Percentiles rank a stretch among this genome's conserved stretches.
Evolutionary conservation across 30 jellyfish, hydroid and myxozoan genomes (phyloP).

Genomic region (Cassiopea xamachana): DNA sequence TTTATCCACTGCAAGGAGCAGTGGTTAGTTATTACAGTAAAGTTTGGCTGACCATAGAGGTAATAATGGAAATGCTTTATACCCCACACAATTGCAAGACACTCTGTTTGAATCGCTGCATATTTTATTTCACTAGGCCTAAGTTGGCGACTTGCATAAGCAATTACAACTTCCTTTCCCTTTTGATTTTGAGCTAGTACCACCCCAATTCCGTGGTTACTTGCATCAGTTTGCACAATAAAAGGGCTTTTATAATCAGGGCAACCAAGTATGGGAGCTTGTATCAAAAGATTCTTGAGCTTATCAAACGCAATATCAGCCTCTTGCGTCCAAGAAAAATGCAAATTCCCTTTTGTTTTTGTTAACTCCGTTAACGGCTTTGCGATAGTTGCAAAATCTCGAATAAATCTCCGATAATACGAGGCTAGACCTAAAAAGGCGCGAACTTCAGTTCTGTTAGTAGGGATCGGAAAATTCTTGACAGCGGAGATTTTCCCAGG

Average conservation of each 20-base stretch:
- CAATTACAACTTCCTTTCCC: constrained; percentile 50
- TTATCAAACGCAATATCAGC: constrained; percentile 38
- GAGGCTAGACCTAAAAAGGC: constrained; percentile 55
- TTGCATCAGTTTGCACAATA: constrained; percentile 66
- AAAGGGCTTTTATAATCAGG: constrained; percentile 60
- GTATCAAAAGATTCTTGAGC: constrained; percentile 15
- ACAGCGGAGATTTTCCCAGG: constrained; percentile 56
- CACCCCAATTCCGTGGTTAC: constrained; percentile 67
- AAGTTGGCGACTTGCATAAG: constrained; percentile 57
- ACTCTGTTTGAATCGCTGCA: neutral
- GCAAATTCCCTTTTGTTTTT: constrained; percentile 13
- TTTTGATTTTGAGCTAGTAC: constrained; percentile 52
- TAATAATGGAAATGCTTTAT: constrained; percentile 42
- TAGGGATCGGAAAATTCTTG: constrained; percentile 57
- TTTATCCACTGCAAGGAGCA: constrained; percentile 49
- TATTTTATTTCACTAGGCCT: constrained; percentile 31
- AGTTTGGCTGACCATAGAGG: constrained; percentile 30
- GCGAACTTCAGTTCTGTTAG: constrained; percentile 22
- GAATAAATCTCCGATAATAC: constrained; percentile 54
- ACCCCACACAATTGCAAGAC: constrained; percentile 34
- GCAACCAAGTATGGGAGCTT: constrained; percentile 61
- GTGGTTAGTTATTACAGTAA: constrained; percentile 55
- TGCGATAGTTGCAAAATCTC: constrained; percentile 41
- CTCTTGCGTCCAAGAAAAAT: constrained; percentile 41
- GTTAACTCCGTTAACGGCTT: constrained; percentile 20